Percentiles rank a stretch among this genome's conserved stretches.
Evolutionary conservation across 2,888 invertebrate species (phyloP).

Genomic region (Acrobasis repandana): DNA sequence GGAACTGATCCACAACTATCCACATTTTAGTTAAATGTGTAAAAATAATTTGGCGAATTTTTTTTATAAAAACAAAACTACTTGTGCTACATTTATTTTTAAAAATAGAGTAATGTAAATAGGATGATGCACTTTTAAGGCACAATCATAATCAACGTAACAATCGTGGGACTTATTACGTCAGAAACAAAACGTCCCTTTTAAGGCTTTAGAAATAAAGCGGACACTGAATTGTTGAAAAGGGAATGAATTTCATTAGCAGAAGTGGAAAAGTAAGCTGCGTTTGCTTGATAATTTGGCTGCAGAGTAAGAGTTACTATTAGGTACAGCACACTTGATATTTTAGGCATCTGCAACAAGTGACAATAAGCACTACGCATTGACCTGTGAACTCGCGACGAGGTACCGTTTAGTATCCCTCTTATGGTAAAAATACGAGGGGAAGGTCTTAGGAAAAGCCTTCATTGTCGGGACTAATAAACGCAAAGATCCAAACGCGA

Average conservation of each 20-base stretch:
- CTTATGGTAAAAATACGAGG: too few species aligned
- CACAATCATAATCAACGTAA: constrained; percentile 42
- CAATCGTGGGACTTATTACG: constrained; percentile 49
- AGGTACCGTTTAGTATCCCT: too few species aligned
- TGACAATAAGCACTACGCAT: too few species aligned
- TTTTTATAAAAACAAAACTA: constrained; percentile 7
- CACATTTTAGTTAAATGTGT: neutral
- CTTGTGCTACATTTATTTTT: constrained; percentile 21
- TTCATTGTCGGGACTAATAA: too few species aligned
- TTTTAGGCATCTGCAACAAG: neutral
- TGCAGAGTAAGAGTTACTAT: constrained; percentile 29
- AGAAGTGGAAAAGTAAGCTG: constrained; percentile 56
- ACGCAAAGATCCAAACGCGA: too few species aligned
- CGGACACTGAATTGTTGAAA: constrained; percentile 62
- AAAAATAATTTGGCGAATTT: neutral
- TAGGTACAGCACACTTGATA: neutral
- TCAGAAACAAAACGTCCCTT: constrained; percentile 54
- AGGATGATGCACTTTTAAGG: constrained; percentile 24
- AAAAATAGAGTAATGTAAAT: constrained; percentile 14
- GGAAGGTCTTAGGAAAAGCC: too few species aligned
- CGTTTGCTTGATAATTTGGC: constrained; percentile 54
- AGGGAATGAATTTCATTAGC: constrained; percentile 66
- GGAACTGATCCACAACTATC: too few species aligned
- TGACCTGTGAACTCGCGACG: too few species aligned
- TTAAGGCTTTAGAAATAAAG: constrained; percentile 50